A percentile compares a stretch with the other conserved stretches of the same genome.
phyloP scores from a whole-genome alignment of 2,888 invertebrate species.

The Panzeria rudis region DNA sequence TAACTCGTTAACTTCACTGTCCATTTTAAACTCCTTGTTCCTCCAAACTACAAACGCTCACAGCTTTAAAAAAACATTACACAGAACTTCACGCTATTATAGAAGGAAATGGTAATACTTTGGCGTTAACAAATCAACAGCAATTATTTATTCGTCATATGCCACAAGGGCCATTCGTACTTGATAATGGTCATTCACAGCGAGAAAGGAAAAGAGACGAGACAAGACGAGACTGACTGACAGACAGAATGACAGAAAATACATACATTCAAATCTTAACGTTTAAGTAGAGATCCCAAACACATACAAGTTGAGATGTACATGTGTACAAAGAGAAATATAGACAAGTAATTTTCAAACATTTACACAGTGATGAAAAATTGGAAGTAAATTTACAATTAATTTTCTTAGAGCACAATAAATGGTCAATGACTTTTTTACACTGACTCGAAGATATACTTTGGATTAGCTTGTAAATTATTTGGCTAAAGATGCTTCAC shows the following conservation, averaged over 20 bases:
- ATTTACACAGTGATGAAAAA: background rate
- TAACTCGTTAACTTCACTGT: slow-evolving; percentile 26
- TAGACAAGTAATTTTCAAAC: background rate
- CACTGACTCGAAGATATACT: too few relatives aligned
- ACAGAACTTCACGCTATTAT: slow-evolving; percentile 37
- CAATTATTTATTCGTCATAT: slow-evolving; percentile 73
- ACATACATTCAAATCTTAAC: background rate
- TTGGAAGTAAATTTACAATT: background rate
- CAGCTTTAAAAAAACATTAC: background rate
- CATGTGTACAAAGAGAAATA: background rate
- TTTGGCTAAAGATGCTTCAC: too few relatives aligned
- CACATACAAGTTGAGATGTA: background rate
- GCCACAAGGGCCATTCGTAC: slow-evolving; percentile 68
- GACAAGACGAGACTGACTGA: background rate
- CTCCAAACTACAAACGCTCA: background rate
- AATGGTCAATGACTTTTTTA: background rate
- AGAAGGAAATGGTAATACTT: slow-evolving; percentile 68
- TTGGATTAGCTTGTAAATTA: too few relatives aligned
- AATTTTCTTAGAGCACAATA: background rate
- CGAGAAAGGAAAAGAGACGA: background rate
- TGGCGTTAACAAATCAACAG: slow-evolving; percentile 73
- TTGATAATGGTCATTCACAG: slow-evolving; percentile 70
- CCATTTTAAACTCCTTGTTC: slow-evolving; percentile 10
- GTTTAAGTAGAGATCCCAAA: slow-evolving; percentile 1
- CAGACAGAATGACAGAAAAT: slow-evolving; percentile 10